Evolutionary conservation across 2,113 vertebrate species (phyloP).

Genomic region (Murina feae): DNA sequence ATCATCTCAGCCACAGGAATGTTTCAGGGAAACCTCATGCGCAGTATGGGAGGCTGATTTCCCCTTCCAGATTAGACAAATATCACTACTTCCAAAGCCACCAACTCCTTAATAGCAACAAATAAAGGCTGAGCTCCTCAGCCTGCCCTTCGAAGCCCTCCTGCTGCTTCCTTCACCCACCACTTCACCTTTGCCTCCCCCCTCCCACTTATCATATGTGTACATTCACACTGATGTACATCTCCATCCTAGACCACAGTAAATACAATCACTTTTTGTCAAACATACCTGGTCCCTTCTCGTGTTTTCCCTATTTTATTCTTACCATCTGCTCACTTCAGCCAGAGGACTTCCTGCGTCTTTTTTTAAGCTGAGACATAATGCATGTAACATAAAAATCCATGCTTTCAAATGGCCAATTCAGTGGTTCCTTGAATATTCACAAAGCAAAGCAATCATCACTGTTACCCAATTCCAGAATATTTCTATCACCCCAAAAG

Average conservation of each 20-base stretch:
- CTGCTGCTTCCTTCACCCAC: neutral
- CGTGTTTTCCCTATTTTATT: neutral
- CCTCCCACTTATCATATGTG: neutral
- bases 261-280: neutral
- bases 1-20: neutral
- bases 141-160: neutral
- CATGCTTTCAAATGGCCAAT: neutral
- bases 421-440: neutral
- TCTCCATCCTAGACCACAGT: neutral
- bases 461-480: neutral
- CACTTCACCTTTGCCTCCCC: neutral
- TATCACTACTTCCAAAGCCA: neutral
- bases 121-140: neutral
- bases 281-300: neutral
- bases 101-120: neutral
- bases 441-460: neutral
- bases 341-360: neutral
- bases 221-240: neutral
- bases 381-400: neutral
- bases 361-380: neutral
- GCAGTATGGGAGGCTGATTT: neutral
- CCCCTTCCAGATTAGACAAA: neutral
- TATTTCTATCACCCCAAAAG: neutral
- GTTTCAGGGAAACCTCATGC: neutral
- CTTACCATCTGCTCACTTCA: neutral